A percentile compares a stretch with the other conserved stretches of the same genome.
phyloP scores from a whole-genome alignment of 2,797 vertebrate genomes.

The Tamandua tetradactyla region DNA sequence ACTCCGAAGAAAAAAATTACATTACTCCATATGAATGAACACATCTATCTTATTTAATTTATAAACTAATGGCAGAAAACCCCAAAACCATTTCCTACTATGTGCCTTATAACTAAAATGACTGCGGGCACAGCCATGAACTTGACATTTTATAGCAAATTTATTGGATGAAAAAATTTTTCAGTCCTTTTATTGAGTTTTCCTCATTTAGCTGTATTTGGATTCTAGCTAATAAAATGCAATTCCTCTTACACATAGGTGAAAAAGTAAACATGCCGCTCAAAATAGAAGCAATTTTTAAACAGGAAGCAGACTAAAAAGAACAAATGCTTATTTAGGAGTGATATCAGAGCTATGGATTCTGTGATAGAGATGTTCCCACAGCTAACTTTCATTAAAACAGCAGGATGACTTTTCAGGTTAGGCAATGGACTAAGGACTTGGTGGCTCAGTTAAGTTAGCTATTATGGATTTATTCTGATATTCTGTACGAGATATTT shows the following conservation, averaged over 20 bases:
- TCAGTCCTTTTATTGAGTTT: conserved; percentile 69
- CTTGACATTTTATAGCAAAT: conserved; percentile 65
- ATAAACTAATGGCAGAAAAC: conserved; percentile 84
- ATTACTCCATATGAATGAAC: conserved; percentile 88
- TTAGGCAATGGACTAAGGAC: background rate
- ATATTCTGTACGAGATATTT: background rate
- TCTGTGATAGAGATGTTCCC: conserved; percentile 25
- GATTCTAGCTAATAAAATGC: conserved; percentile 73
- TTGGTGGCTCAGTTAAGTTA: background rate
- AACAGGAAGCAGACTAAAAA: conserved; percentile 73
- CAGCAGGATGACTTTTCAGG: background rate
- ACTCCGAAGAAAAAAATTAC: conserved; percentile 85
- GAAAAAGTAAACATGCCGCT: conserved; percentile 73
- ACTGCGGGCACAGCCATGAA: conserved; percentile 68
- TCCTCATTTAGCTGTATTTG: conserved; percentile 39
- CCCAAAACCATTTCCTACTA: conserved; percentile 80
- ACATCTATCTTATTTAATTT: conserved; percentile 87
- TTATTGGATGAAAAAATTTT: conserved; percentile 52
- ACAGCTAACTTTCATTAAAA: conserved; percentile 31
- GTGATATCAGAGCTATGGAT: conserved; percentile 19
- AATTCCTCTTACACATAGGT: conserved; percentile 72
- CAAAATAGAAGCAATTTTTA: conserved; percentile 76
- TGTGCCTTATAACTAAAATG: conserved; percentile 78
- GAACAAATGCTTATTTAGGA: conserved; percentile 64
- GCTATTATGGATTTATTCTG: background rate